These are phyloP conservation scores for Clarias macrocephalus DNA, from an alignment of 2,113 vertebrate species.

Conservation along the genomic window DNA sequence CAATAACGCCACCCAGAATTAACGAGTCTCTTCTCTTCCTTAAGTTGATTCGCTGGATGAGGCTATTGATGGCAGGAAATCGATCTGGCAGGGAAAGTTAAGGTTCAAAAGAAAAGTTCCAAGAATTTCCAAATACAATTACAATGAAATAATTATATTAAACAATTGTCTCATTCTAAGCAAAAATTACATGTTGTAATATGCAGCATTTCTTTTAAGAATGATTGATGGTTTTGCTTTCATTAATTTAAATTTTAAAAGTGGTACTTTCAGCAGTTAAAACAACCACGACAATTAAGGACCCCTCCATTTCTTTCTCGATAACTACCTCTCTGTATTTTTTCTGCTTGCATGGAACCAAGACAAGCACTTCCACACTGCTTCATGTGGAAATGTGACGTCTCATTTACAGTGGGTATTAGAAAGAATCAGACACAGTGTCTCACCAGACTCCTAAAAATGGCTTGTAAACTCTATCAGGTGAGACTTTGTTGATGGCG, in stretches of 20 bases:
- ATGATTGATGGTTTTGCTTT: background rate
- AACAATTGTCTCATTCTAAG: background rate
- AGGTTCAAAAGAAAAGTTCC: slow-evolving; percentile 46
- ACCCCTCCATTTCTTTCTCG: background rate
- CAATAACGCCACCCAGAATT: slow-evolving; percentile 86
- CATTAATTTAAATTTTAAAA: background rate
- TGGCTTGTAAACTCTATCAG: too few species aligned
- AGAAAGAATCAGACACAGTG: too few species aligned
- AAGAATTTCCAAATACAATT: background rate
- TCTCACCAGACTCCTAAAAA: too few species aligned
- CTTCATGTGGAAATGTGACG: background rate
- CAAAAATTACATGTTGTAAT: background rate
- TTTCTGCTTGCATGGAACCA: background rate
- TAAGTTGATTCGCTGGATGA: slow-evolving; percentile 96
- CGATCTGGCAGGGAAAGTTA: slow-evolving; percentile 78
- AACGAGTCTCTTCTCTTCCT: slow-evolving; percentile 94
- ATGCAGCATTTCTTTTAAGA: background rate
- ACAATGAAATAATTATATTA: background rate
- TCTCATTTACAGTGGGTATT: background rate
- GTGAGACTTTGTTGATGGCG: too few species aligned
- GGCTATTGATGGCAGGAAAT: slow-evolving; percentile 95
- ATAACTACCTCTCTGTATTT: background rate
- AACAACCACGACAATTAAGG: background rate
- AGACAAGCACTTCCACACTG: background rate
- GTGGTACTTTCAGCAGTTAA: background rate